Evolutionary conservation across 2,113 vertebrate species (phyloP), one percentile per base, ranked within the genome.

Genomic region (Pseudorectes ferrugineus): DNA sequence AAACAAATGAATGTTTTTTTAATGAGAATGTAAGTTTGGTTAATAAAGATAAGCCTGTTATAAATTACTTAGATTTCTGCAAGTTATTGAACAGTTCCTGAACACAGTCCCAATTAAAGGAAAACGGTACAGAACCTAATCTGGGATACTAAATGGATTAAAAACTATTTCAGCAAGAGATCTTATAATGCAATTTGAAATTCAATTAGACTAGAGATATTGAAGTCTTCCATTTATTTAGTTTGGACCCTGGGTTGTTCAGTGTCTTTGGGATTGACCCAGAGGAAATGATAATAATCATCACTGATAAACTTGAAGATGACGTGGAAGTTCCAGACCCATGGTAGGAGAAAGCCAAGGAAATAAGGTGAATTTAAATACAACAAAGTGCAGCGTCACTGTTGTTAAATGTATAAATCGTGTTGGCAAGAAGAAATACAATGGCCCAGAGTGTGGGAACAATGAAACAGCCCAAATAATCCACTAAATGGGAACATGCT

Each of bases 31-130:
- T 85, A 90, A 92, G 87, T 93, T 96, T 93, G 85, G 71, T 95
- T 97, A 95, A 93, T 97, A 94, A 94, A 94, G 93, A 94, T 96
- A 95, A 94, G 87, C 58, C 66, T 76, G 85, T 92, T 95, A 89
- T 95, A 96, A 96, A 96, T 94, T 93, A 92, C 93, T 96, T 89
- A 83, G 93, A 79, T 88, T 93, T 95, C 84, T 97, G 54, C 58
- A 73, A 93, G 93, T 89, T 96, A 96, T 94, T 94, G 93, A 95
- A 88, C 93, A 95, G 94, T 85, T 95, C 85, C 89, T 95, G 92
- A 95, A 89, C 83, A 86, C 55, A 77, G 77, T 88, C 83, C 76
- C 91, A 91, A 86, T 94, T 91, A 93, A 86, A 95, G 88, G 74
- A 95, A 86, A 92, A 93, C 7, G n/a, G 79, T 91, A 95, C 89